Evolutionary conservation across 2,113 vertebrate species (phyloP).

Genomic region (Bettongia penicillata): DNA sequence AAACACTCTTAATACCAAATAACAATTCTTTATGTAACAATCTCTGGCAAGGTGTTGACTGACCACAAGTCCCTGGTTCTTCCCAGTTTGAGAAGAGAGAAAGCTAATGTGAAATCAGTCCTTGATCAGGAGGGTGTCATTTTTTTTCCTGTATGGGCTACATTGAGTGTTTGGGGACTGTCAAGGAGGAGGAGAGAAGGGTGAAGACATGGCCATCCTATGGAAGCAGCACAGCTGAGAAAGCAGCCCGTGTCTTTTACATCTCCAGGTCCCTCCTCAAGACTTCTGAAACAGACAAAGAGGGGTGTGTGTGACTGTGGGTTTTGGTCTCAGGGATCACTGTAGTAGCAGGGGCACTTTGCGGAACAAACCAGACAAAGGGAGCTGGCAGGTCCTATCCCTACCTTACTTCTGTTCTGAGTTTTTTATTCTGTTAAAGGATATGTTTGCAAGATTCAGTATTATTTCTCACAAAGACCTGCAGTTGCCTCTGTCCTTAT

Average conservation of each 20-base stretch:
- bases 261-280: background rate
- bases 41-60: background rate
- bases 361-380: background rate
- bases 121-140: background rate
- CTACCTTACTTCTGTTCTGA: background rate
- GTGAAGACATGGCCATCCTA: background rate
- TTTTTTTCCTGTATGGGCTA: background rate
- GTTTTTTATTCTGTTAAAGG: background rate
- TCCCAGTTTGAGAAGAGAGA: background rate
- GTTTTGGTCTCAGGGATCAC: background rate
- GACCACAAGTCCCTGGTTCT: background rate
- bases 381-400: background rate
- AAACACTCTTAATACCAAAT: background rate
- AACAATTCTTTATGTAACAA: background rate
- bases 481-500: background rate
- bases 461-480: background rate
- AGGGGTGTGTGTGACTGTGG: background rate
- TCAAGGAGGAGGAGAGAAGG: background rate
- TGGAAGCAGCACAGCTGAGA: background rate
- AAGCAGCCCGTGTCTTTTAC: background rate
- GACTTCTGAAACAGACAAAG: background rate
- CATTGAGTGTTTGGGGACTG: background rate
- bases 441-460: background rate
- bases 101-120: background rate
- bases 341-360: background rate